Conservation (phyloP, 2,797 vertebrate species). For the Petrocephalus schoutedeni region DNA sequence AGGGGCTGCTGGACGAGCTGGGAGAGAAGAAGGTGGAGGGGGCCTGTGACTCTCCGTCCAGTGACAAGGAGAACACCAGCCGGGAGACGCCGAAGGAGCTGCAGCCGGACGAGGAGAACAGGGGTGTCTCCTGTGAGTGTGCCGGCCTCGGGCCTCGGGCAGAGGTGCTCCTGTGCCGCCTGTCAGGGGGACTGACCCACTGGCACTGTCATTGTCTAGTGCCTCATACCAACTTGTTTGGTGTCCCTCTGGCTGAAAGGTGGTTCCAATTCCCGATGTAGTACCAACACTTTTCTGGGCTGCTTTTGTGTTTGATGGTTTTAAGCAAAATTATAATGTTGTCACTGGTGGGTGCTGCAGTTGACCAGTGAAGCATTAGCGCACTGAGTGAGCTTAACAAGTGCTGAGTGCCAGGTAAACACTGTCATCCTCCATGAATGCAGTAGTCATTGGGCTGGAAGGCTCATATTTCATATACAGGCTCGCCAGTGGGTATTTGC, state of each 20-base stretch:
- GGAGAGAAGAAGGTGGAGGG: constrained; percentile 86
- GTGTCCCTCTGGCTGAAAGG: background rate
- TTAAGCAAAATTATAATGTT: background rate
- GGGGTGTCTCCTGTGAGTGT: constrained; percentile 89
- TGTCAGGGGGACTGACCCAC: background rate
- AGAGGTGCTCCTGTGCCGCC: too few species aligned
- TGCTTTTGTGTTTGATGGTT: background rate
- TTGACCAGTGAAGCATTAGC: background rate
- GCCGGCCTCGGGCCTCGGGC: background rate
- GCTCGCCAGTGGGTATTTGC: background rate
- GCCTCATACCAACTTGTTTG: background rate
- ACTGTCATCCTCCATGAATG: background rate
- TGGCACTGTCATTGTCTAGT: background rate
- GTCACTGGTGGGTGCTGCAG: background rate
- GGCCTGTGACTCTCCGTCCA: constrained; percentile 91
- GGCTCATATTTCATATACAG: background rate
- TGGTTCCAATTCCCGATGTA: background rate
- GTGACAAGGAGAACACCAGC: constrained; percentile 92
- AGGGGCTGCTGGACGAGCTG: constrained; percentile 71
- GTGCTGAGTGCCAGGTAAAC: background rate
- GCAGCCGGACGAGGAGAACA: constrained; percentile 74
- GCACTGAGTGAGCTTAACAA: background rate
- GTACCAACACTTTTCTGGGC: background rate
- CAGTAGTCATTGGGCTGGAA: background rate
- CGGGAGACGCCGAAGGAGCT: constrained; percentile 82